Conservation (phyloP, 1,140 invertebrate genomes). For the Lethocerus indicus region DNA sequence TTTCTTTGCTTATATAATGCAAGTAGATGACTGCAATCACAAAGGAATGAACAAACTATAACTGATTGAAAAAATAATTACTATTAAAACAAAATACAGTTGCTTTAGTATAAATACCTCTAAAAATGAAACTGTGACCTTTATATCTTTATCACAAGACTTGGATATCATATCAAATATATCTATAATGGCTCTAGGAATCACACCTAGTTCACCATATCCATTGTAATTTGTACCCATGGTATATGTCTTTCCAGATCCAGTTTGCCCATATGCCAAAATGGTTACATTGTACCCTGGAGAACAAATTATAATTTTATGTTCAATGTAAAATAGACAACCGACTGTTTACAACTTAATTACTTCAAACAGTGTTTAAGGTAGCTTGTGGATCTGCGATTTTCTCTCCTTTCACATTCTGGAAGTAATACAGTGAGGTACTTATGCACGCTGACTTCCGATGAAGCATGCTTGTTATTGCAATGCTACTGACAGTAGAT, state of each 20-base stretch:
- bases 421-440: neutral
- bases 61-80: neutral
- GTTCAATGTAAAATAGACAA: conserved; percentile 1
- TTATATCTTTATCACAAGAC: conserved; percentile 41
- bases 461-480: neutral
- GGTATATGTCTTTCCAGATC: conserved; percentile 81
- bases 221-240: conserved; percentile 73
- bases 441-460: neutral
- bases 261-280: conserved; percentile 85
- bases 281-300: conserved; percentile 82
- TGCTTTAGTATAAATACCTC: conserved; percentile 21
- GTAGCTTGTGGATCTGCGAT: neutral
- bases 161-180: conserved; percentile 59
- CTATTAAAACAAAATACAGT: neutral
- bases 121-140: conserved; percentile 49
- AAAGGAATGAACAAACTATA: neutral
- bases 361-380: conserved; percentile 6
- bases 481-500: neutral
- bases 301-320: conserved; percentile 17
- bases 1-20: neutral
- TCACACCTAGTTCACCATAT: conserved; percentile 53
- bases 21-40: neutral
- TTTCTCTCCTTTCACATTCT: neutral
- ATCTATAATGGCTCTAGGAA: conserved; percentile 65
- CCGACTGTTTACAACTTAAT: neutral